Evolutionary conservation across 2,797 vertebrate species (phyloP).

Genomic region (Melanotaenia maccullochi): DNA sequence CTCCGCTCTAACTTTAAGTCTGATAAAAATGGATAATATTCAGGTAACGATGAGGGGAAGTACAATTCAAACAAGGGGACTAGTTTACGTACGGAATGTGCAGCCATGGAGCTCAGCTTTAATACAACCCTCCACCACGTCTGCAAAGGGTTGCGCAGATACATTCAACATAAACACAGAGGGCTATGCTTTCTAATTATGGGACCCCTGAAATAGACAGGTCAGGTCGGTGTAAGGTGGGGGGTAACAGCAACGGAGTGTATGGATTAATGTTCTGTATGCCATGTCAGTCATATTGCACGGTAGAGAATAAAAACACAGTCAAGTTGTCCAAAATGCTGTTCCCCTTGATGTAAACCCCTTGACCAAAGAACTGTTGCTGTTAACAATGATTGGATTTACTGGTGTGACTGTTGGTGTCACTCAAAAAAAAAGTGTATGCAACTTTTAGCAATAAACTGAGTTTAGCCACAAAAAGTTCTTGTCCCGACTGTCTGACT

Average conservation of each 20-base stretch:
- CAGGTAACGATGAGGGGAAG: background rate
- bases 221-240: conserved; percentile 68
- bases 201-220: conserved; percentile 80
- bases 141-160: conserved; percentile 74
- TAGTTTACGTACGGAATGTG: conserved; percentile 1
- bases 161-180: conserved; percentile 82
- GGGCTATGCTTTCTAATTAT: conserved; percentile 76
- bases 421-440: conserved; percentile 16
- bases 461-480: background rate
- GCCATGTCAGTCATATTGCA: conserved; percentile 40
- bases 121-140: conserved; percentile 70
- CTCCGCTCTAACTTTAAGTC: background rate
- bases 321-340: conserved; percentile 25
- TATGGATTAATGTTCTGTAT: conserved; percentile 53
- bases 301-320: conserved; percentile 24
- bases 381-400: conserved; percentile 31
- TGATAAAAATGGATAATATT: conserved; percentile 2
- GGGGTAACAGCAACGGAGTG: conserved; percentile 69
- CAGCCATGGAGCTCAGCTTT: conserved; percentile 34
- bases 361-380: background rate
- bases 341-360: background rate
- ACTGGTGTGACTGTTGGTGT: conserved; percentile 18
- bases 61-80: background rate
- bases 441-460: background rate
- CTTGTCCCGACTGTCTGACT: background rate